phyloP scores from a whole-genome alignment of 1,140 invertebrate genomes.

The Tribolium castaneum region DNA sequence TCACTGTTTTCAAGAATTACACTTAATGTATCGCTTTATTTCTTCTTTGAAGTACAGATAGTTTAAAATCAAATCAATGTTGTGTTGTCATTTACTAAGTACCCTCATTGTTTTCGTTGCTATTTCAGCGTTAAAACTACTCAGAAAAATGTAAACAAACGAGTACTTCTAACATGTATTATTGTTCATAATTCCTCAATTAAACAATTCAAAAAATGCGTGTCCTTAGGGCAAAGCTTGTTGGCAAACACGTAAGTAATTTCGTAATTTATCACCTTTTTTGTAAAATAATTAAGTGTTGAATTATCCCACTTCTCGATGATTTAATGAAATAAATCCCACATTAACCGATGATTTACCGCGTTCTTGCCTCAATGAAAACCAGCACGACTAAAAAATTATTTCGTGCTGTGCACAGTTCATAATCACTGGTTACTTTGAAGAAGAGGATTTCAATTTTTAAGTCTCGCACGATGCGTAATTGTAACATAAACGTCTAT shows the following conservation, averaged over 20 bases:
- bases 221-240: background rate
- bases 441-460: background rate
- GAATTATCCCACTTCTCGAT: slow-evolving; percentile 5
- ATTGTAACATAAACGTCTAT: background rate
- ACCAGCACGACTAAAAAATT: background rate
- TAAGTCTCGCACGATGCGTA: background rate
- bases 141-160: background rate
- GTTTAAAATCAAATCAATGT: background rate
- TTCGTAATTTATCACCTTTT: background rate
- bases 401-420: background rate
- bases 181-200: too few species aligned
- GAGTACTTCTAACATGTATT: too few species aligned
- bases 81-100: background rate
- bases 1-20: background rate
- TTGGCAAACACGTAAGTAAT: background rate
- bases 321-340: background rate
- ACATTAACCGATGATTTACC: slow-evolving; percentile 2
- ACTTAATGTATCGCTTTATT: background rate
- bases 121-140: background rate
- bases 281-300: background rate
- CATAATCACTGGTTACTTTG: background rate
- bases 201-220: background rate
- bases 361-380: background rate
- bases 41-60: background rate
- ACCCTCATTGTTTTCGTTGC: background rate